Conservation (phyloP, 2,113 vertebrate genomes). For the Petromus typicus region DNA sequence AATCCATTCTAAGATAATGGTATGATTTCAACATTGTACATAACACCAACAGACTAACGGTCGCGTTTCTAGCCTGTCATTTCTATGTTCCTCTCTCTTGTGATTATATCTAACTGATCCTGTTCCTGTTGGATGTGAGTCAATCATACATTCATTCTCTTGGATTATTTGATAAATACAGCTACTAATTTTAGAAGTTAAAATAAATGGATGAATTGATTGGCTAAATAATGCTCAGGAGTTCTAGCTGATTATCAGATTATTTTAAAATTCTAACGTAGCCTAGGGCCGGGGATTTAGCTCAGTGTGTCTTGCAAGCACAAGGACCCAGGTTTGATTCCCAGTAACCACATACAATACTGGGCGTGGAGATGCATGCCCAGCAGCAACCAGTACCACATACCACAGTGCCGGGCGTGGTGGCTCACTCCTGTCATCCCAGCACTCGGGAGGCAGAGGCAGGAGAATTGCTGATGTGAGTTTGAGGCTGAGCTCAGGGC, state of each 20-base stretch:
- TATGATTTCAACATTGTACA: background rate
- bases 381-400: too few species aligned
- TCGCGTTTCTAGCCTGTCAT: background rate
- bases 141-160: background rate
- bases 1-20: background rate
- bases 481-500: too few species aligned
- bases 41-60: background rate
- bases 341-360: too few species aligned
- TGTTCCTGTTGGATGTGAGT: background rate
- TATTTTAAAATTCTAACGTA: too few species aligned
- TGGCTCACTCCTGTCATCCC: too few species aligned
- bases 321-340: too few species aligned
- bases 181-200: background rate
- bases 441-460: too few species aligned
- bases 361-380: too few species aligned
- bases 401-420: too few species aligned
- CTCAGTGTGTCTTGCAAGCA: too few species aligned
- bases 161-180: background rate
- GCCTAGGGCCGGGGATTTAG: too few species aligned
- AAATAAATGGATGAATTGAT: background rate
- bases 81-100: background rate
- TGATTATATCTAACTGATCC: background rate
- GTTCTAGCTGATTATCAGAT: background rate
- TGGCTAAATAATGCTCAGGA: background rate
- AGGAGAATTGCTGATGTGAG: too few species aligned